Evolutionary conservation across 1,140 invertebrate genomes (phyloP).

Genomic region (Medauroidea extradentata): DNA sequence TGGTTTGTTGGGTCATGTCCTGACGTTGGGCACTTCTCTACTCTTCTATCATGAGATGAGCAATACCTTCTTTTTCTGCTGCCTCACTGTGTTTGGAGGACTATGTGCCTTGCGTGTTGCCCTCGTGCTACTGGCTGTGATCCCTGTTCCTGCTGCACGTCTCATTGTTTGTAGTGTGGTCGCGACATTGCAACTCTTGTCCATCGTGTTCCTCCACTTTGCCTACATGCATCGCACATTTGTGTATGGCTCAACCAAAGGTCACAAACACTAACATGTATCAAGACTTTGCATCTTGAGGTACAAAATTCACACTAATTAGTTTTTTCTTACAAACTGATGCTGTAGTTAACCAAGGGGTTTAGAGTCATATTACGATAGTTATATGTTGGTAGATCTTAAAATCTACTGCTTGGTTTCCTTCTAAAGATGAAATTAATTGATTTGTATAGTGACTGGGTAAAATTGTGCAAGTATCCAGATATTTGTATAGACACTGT

Average conservation of each 20-base stretch:
- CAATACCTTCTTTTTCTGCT: conserved; percentile 43
- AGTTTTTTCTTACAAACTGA: too few species aligned
- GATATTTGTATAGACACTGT: too few species aligned
- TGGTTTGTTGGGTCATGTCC: conserved; percentile 45
- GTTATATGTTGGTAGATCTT: too few species aligned
- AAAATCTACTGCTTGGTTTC: too few species aligned
- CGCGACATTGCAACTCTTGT: conserved; percentile 43
- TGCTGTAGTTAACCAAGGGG: too few species aligned
- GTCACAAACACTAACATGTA: not conserved
- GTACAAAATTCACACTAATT: too few species aligned
- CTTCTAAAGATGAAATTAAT: too few species aligned
- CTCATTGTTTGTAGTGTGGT: conserved; percentile 46
- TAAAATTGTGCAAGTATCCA: too few species aligned
- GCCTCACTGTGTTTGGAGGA: conserved; percentile 43
- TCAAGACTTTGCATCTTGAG: too few species aligned
- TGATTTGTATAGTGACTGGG: too few species aligned
- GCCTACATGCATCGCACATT: conserved; percentile 45
- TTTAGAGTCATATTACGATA: too few species aligned
- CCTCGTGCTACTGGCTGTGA: conserved; percentile 42
- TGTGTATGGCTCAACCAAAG: conserved; percentile 3
- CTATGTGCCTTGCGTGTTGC: conserved; percentile 43
- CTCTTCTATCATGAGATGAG: conserved; percentile 40
- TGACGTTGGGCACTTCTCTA: conserved; percentile 41
- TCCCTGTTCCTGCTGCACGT: conserved; percentile 40
- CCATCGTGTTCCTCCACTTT: conserved; percentile 47